A percentile compares a stretch with the other conserved stretches of the same genome.
phyloP scores from a whole-genome alignment of 2,888 invertebrate species.

The Xestobium rufovillosum region DNA sequence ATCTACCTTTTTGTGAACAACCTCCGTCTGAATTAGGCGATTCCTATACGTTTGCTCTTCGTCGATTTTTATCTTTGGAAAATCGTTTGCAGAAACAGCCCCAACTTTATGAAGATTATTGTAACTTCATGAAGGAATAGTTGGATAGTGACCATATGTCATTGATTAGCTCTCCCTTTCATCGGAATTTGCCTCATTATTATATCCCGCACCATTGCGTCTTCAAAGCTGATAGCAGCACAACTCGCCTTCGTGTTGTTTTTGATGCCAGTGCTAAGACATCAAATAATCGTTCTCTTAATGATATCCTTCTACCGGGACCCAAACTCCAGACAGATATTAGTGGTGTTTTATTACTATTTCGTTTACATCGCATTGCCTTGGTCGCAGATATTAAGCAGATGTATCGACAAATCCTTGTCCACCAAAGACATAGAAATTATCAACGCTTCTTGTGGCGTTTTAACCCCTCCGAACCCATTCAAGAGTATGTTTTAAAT shows the following conservation, averaged over 20 bases:
- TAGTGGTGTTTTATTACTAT: neutral
- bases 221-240: slow-evolving; percentile 1
- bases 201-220: slow-evolving; percentile 18
- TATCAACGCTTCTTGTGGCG: neutral
- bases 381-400: neutral
- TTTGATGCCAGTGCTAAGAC: neutral
- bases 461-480: neutral
- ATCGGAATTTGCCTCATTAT: slow-evolving; percentile 2
- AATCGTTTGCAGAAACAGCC: neutral
- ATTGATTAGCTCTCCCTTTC: neutral
- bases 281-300: neutral
- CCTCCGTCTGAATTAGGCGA: neutral
- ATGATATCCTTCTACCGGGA: neutral
- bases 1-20: neutral
- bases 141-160: slow-evolving; percentile 14
- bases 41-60: neutral
- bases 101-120: neutral
- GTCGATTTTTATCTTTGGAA: neutral
- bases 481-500: neutral
- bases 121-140: slow-evolving; percentile 16
- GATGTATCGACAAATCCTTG: slow-evolving; percentile 1
- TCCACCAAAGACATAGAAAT: neutral
- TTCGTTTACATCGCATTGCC: neutral
- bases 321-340: neutral
- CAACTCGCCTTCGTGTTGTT: slow-evolving; percentile 7